A percentile compares a stretch with the other conserved stretches of the same genome.
phyloP scores from a whole-genome alignment of 1,140 invertebrate genomes.

The Halictus rubicundus region DNA sequence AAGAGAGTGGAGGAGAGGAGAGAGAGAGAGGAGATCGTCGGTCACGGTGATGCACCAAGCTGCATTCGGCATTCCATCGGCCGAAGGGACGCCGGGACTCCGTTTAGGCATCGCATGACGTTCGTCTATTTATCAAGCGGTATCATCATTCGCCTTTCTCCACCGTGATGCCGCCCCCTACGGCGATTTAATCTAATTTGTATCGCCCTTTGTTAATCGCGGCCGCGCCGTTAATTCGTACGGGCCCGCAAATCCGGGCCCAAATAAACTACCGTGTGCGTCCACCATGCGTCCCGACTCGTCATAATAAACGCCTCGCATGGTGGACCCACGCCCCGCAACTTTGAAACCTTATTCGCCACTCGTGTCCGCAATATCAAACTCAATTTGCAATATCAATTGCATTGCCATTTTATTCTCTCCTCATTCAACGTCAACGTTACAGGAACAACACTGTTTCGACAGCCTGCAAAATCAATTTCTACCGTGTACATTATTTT shows the following conservation, averaged over 20 bases:
- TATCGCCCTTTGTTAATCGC: constrained; percentile 79
- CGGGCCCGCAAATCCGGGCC: constrained; percentile 63
- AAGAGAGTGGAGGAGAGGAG: background rate
- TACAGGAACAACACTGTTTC: too few relatives aligned
- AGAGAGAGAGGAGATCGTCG: background rate
- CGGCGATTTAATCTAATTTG: constrained; percentile 80
- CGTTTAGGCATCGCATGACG: constrained; percentile 78
- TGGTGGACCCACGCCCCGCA: background rate
- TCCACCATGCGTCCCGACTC: constrained; percentile 54
- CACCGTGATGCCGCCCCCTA: constrained; percentile 76
- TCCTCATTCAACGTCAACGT: too few relatives aligned
- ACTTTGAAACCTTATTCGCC: too few relatives aligned
- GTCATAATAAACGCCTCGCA: constrained; percentile 61
- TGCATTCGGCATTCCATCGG: constrained; percentile 53
- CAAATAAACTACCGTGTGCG: constrained; percentile 76
- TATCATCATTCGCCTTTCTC: constrained; percentile 79
- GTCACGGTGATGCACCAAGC: background rate
- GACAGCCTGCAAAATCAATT: too few relatives aligned
- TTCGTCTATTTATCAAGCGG: constrained; percentile 79
- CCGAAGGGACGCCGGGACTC: constrained; percentile 55
- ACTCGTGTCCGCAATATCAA: too few relatives aligned
- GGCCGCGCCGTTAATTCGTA: constrained; percentile 73
- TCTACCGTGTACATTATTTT: too few relatives aligned
- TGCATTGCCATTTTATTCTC: too few relatives aligned
- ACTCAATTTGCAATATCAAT: too few relatives aligned